Base-by-base conservation (phyloP, 2,113 vertebrate genomes). In the Anas platyrhynchos region DNA sequence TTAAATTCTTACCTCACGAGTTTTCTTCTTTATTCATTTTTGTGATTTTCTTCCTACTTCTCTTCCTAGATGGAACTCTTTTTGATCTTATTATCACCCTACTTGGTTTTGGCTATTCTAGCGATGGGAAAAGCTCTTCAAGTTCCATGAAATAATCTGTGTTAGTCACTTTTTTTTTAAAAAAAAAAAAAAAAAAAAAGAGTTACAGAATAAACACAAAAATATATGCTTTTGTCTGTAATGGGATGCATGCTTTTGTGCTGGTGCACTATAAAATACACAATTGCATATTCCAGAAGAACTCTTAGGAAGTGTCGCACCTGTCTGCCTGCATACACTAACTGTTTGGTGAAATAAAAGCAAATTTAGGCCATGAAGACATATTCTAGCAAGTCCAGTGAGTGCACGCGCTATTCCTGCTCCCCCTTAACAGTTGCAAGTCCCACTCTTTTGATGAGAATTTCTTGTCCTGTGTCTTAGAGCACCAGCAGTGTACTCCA, bases 351-450 rank as follows among this genome's bases (percentile, higher is more conserved):
- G 59, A 69, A 69, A 68, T 73, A 44, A 84, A 80, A 76, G 6
- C 23, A 65, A 74, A 44, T 81, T n/a, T 34, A 55, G 50, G 54
- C 59, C n/a, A 9, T 2, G 4, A 50, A 50, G 55, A 29, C 6
- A 1, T 55, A 82, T 88, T 73, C 31, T 31, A 74, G 79, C 50
- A 21, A 7, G 9, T 14, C 11, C 56, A 25, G 31, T 27, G 41
- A 2, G 12, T 5, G 36, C n/a, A 5, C 17, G 20, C 50, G 65
- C 43, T 75, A 7, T 22, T 69, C 43, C 34, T 48, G 15, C 25
- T 58, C 4, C 1, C 38, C 23, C 16, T 0, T 13, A 31, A 4
- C 1, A 11, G 34, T 10, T 69, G 16, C 31, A 44, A 27, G 34
- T 89, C 27, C 11, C 16, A 3, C 16, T 71, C 0, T 26, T 71